phyloP scores from a whole-genome alignment of 2,888 invertebrate genomes.

The Sylvicola cinctus region DNA sequence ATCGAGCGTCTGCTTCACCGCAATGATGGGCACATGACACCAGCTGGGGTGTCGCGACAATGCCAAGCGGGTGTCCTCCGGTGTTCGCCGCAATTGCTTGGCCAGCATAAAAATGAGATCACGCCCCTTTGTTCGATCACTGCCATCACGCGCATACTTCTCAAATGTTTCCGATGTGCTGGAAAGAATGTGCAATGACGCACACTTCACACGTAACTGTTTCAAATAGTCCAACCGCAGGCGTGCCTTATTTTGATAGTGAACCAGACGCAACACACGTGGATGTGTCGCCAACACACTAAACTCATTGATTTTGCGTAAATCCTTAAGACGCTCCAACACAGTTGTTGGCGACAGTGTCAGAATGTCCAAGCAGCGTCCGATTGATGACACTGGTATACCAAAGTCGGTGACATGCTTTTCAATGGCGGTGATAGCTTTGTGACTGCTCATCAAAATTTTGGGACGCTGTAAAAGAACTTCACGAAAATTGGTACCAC shows the following conservation, averaged over 20 bases:
- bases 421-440: slow-evolving; percentile 31
- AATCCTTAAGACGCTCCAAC: slow-evolving; percentile 30
- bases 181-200: slow-evolving; percentile 27
- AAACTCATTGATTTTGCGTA: slow-evolving; percentile 36
- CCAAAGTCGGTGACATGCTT: slow-evolving; percentile 33
- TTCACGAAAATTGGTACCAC: slow-evolving; percentile 32
- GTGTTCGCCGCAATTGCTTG: slow-evolving; percentile 18
- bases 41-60: slow-evolving; percentile 41
- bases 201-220: slow-evolving; percentile 27
- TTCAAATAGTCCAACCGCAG: slow-evolving; percentile 30
- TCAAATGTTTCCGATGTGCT: slow-evolving; percentile 20
- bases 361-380: slow-evolving; percentile 32
- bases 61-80: slow-evolving; percentile 18
- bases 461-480: slow-evolving; percentile 36
- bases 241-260: slow-evolving; percentile 27
- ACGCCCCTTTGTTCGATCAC: slow-evolving; percentile 28
- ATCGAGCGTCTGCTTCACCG: slow-evolving; percentile 35
- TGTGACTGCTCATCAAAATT: slow-evolving; percentile 36
- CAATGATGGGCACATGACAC: slow-evolving; percentile 35
- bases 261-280: slow-evolving; percentile 30
- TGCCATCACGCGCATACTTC: slow-evolving; percentile 31
- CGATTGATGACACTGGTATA: slow-evolving; percentile 32
- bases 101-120: slow-evolving; percentile 18
- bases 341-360: slow-evolving; percentile 36
- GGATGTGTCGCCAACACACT: slow-evolving; percentile 36